Conservation (phyloP, 1,140 invertebrate species). For the Dreissena rostriformis region DNA sequence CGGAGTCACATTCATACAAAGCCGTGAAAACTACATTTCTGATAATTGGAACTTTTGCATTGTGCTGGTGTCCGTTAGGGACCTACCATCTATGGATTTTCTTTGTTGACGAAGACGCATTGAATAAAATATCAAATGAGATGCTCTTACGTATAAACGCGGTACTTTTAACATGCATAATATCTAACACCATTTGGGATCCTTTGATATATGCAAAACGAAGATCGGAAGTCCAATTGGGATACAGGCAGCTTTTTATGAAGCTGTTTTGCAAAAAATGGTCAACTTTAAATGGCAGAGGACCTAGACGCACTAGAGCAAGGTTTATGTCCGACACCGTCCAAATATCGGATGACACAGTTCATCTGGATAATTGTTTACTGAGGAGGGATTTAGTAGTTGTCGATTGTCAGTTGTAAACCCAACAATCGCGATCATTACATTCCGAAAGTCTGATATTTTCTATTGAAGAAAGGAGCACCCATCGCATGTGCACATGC, state of each 20-base stretch:
- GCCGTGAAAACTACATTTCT: constrained; percentile 86
- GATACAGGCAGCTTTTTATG: constrained; percentile 47
- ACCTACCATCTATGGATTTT: constrained; percentile 69
- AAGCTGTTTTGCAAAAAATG: too few relatives aligned
- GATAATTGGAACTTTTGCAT: constrained; percentile 86
- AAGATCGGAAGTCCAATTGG: constrained; percentile 83
- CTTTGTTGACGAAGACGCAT: constrained; percentile 5
- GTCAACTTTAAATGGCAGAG: too few relatives aligned
- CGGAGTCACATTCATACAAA: constrained; percentile 82
- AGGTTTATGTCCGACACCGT: too few relatives aligned
- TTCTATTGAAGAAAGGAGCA: too few relatives aligned
- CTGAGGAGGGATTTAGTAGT: too few relatives aligned
- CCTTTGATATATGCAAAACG: constrained; percentile 87
- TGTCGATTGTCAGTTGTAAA: too few relatives aligned
- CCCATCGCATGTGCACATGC: too few relatives aligned
- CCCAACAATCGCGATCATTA: too few relatives aligned
- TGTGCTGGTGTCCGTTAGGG: constrained; percentile 86
- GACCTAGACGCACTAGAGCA: too few relatives aligned
- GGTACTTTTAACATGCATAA: constrained; percentile 80
- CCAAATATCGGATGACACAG: too few relatives aligned
- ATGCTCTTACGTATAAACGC: constrained; percentile 52
- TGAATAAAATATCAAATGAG: not conserved
- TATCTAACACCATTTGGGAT: constrained; percentile 86
- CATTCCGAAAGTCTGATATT: too few relatives aligned
- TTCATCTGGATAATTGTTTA: too few relatives aligned